Percentiles rank a stretch among this genome's conserved stretches.
phyloP scores from a whole-genome alignment of 1,140 invertebrate species.

The Triops longicaudatus region DNA sequence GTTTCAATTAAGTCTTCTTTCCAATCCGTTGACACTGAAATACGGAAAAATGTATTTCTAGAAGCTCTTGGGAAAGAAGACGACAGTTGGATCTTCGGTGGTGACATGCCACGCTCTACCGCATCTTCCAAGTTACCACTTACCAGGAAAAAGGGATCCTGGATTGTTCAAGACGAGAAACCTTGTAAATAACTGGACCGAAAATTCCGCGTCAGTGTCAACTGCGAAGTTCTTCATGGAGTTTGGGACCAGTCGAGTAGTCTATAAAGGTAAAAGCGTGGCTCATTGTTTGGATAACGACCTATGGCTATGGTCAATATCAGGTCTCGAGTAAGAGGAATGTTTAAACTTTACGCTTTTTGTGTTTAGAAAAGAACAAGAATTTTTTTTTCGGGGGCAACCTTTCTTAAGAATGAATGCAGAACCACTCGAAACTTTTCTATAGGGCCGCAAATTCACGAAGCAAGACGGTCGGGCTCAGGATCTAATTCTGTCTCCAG shows the following conservation, averaged over 20 bases:
- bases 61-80: not conserved
- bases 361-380: not conserved
- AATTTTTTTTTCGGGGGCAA: not conserved
- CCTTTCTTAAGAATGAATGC: not conserved
- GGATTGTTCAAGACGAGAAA: not conserved
- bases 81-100: not conserved
- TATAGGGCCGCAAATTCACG: not conserved
- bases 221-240: not conserved
- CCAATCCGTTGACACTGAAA: no score
- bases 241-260: not conserved
- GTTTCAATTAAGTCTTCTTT: no score
- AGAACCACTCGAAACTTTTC: constrained; percentile 10
- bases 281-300: constrained; percentile 10
- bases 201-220: not conserved
- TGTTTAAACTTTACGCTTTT: not conserved
- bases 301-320: not conserved
- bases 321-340: not conserved
- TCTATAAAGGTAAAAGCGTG: constrained; percentile 4
- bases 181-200: not conserved
- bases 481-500: not conserved
- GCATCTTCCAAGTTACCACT: not conserved
- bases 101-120: not conserved
- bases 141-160: not conserved
- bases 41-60: no score
- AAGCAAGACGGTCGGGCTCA: not conserved